Evolutionary conservation across 2,797 vertebrate species (phyloP).

Genomic region (Gobio occitaniae): DNA sequence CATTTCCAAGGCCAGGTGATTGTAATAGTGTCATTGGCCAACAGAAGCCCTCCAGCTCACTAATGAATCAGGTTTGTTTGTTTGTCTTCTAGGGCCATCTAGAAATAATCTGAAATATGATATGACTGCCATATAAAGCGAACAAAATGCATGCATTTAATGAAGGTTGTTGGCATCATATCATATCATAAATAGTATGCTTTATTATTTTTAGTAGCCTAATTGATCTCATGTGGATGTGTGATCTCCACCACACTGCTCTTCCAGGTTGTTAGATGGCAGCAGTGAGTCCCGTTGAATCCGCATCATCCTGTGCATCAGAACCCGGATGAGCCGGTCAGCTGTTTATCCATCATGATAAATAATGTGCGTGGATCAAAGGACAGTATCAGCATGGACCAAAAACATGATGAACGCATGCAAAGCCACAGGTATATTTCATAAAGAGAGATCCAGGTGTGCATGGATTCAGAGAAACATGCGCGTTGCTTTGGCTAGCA

Average conservation of each 20-base stretch:
- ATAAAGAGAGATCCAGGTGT: not conserved
- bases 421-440: constrained; percentile 32
- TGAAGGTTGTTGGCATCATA: not conserved
- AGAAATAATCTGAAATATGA: not conserved
- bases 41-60: not conserved
- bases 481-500: not conserved
- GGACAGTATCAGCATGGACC: constrained; percentile 36
- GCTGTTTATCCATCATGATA: constrained; percentile 35
- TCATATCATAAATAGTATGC: not conserved
- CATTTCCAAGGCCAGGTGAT: constrained; percentile 42
- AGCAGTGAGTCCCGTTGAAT: not conserved
- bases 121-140: not conserved
- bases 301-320: not conserved
- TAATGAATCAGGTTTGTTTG: not conserved
- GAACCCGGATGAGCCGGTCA: constrained; percentile 44
- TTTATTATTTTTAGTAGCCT: not conserved
- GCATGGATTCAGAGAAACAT: not conserved
- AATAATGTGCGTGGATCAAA: constrained; percentile 18
- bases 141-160: not conserved
- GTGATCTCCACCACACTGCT: not conserved
- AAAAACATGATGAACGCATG: constrained; percentile 62
- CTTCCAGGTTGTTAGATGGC: constrained; percentile 20
- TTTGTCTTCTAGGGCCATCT: too few relatives aligned
- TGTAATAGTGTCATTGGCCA: not conserved
- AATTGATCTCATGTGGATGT: not conserved